phyloP scores from a whole-genome alignment of 2,888 invertebrate genomes.

The Sphaeridia pumilis region DNA sequence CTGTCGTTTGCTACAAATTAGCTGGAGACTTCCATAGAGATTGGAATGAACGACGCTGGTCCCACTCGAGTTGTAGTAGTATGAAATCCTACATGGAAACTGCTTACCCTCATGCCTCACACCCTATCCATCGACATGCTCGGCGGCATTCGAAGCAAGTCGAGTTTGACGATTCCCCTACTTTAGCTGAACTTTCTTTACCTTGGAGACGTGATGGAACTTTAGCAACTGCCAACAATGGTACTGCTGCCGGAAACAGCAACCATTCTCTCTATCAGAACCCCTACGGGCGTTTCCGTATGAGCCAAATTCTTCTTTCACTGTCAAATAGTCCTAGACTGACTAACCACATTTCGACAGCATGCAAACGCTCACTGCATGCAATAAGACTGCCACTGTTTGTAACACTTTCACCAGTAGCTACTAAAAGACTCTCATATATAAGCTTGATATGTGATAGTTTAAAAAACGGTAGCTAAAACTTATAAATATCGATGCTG shows the following conservation, averaged over 20 bases:
- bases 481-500: too few relatives aligned
- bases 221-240: neutral
- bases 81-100: constrained; percentile 34
- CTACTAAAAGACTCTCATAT: too few relatives aligned
- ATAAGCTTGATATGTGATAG: too few relatives aligned
- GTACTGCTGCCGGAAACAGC: neutral
- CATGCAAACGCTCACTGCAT: too few relatives aligned
- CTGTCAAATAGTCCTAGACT: too few relatives aligned
- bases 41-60: constrained; percentile 36
- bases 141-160: constrained; percentile 24
- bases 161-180: constrained; percentile 33
- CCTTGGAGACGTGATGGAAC: constrained; percentile 34
- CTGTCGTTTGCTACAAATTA: constrained; percentile 2
- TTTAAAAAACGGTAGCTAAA: too few relatives aligned
- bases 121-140: constrained; percentile 27
- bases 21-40: constrained; percentile 32
- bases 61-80: constrained; percentile 32
- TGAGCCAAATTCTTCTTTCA: neutral
- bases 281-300: neutral
- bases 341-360: too few relatives aligned
- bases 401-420: too few relatives aligned
- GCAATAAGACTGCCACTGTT: too few relatives aligned
- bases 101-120: constrained; percentile 31
- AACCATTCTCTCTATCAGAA: neutral
- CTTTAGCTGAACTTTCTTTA: constrained; percentile 29